phyloP scores from a whole-genome alignment of 2,113 vertebrate species.

The Elachura formosa region DNA sequence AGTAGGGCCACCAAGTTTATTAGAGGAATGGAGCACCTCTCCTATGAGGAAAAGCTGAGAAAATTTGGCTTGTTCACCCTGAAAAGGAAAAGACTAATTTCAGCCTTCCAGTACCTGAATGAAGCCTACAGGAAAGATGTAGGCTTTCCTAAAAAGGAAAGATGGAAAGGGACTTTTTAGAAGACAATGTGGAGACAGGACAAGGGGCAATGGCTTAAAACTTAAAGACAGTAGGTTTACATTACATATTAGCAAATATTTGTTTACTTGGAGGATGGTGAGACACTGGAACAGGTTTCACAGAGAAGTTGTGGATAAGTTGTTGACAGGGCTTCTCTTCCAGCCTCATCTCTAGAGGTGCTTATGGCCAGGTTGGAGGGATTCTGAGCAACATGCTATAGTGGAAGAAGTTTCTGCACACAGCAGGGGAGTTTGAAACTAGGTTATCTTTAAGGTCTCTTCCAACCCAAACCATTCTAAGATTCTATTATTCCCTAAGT shows the following conservation, averaged over 20 bases:
- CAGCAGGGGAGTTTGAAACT: not conserved
- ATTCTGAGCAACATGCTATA: not conserved
- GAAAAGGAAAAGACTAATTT: not conserved
- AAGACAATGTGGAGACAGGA: not conserved
- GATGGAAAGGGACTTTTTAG: not conserved
- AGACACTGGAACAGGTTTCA: not conserved
- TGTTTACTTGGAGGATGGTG: not conserved
- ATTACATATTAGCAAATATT: not conserved
- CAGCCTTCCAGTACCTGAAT: not conserved
- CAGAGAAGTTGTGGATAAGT: not conserved
- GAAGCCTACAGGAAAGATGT: not conserved
- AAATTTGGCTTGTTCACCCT: not conserved
- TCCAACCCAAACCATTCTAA: not conserved
- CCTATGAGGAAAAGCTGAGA: not conserved
- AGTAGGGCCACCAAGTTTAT: not conserved
- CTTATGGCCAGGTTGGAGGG: not conserved
- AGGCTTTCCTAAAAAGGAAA: too few species aligned
- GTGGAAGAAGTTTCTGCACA: not conserved
- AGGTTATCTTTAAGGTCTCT: not conserved
- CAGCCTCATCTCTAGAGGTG: not conserved
- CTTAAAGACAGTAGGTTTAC: not conserved
- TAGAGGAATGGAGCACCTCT: not conserved
- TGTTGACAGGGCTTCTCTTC: not conserved
- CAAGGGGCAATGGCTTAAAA: not conserved
- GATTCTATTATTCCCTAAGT: not conserved